Conservation (phyloP, 2,888 invertebrate genomes). For the Strigamia maritima region DNA sequence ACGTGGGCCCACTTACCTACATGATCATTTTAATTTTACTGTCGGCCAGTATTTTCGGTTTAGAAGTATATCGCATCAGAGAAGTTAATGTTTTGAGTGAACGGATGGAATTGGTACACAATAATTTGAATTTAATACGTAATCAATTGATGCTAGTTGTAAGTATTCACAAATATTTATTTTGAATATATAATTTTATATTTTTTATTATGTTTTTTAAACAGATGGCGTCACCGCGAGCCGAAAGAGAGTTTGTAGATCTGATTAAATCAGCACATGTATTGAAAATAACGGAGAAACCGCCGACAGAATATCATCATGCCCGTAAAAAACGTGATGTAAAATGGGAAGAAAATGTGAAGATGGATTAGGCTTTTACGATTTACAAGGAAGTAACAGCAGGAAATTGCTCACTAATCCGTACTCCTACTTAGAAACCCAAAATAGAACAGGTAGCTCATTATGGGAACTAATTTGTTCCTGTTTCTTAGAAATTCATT, state of each 20-base stretch:
- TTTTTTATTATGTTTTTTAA: background rate
- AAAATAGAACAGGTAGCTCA: background rate
- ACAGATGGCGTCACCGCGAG: background rate
- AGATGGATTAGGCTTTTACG: background rate
- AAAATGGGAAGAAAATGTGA: background rate
- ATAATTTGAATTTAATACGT: background rate
- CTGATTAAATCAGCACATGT: background rate
- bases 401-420: background rate
- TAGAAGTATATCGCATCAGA: background rate
- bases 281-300: background rate
- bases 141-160: background rate
- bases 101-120: background rate
- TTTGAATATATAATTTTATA: background rate
- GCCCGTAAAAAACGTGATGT: background rate
- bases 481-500: background rate
- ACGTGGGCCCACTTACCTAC: background rate
- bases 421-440: background rate
- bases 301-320: background rate
- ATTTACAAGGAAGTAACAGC: background rate
- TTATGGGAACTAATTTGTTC: background rate
- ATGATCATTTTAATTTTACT: background rate
- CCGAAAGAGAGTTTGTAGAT: background rate
- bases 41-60: background rate
- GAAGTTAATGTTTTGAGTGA: background rate
- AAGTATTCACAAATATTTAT: background rate